A percentile compares a stretch with the other conserved stretches of the same genome.
Evolutionary conservation across 2,888 invertebrate species (phyloP).

Genomic region (Lagria hirta): DNA sequence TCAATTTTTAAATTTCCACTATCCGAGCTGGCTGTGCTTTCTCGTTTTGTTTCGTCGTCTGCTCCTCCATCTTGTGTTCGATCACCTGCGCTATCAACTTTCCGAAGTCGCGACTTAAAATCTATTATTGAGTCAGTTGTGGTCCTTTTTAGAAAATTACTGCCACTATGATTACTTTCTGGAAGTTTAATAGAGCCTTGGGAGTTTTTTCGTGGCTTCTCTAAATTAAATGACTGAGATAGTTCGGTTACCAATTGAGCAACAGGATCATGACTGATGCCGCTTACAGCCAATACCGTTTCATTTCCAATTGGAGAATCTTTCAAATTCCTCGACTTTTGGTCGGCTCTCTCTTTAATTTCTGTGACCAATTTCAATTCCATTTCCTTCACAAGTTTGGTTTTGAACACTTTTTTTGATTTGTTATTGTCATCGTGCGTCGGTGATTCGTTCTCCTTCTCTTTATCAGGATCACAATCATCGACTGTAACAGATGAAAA

Average conservation of each 20-base stretch:
- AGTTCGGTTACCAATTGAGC: slow-evolving; percentile 80
- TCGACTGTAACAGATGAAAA: slow-evolving; percentile 20
- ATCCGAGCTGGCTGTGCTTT: slow-evolving; percentile 54
- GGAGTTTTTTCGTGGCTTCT: slow-evolving; percentile 52
- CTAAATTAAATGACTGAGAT: slow-evolving; percentile 79
- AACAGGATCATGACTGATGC: slow-evolving; percentile 69
- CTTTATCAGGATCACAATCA: slow-evolving; percentile 24
- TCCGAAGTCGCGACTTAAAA: slow-evolving; percentile 80
- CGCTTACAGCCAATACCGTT: slow-evolving; percentile 54
- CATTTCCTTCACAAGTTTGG: slow-evolving; percentile 73
- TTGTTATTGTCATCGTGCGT: slow-evolving; percentile 47
- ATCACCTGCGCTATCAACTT: slow-evolving; percentile 66
- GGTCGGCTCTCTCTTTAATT: slow-evolving; percentile 76
- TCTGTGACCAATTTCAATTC: slow-evolving; percentile 80
- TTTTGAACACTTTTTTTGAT: slow-evolving; percentile 53
- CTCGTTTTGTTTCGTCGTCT: slow-evolving; percentile 41
- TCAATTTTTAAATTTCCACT: slow-evolving; percentile 55
- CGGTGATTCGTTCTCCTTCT: slow-evolving; percentile 27
- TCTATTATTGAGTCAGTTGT: slow-evolving; percentile 69
- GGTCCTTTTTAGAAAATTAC: slow-evolving; percentile 31
- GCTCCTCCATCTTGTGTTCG: slow-evolving; percentile 51
- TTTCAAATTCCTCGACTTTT: slow-evolving; percentile 60
- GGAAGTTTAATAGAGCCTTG: slow-evolving; percentile 32
- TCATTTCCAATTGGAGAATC: slow-evolving; percentile 57
- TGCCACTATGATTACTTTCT: too few species aligned